phyloP scores from a whole-genome alignment of 2,888 invertebrate genomes.

The Lasioglossum morio region DNA sequence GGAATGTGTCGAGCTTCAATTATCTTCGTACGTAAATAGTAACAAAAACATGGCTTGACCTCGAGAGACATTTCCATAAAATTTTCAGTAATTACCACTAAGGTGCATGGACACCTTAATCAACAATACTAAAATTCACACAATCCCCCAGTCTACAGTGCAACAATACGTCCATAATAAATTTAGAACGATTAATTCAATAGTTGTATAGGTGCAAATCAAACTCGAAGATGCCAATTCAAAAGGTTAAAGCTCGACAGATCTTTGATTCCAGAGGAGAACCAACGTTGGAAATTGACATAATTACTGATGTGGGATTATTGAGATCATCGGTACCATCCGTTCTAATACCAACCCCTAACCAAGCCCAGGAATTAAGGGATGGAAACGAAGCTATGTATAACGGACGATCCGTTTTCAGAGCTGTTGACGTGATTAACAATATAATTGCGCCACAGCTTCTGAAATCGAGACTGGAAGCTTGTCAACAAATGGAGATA shows the following conservation, averaged over 20 bases:
- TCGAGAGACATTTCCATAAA: neutral
- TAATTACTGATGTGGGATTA: slow-evolving; percentile 81
- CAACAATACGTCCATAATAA: neutral
- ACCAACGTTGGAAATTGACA: slow-evolving; percentile 87
- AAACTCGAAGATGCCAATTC: slow-evolving; percentile 85
- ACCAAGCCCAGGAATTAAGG: slow-evolving; percentile 75
- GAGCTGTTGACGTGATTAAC: slow-evolving; percentile 80
- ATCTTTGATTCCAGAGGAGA: slow-evolving; percentile 90
- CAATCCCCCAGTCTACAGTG: neutral
- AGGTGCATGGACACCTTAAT: too few species aligned
- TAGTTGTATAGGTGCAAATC: neutral
- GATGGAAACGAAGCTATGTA: slow-evolving; percentile 77
- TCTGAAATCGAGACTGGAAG: slow-evolving; percentile 77
- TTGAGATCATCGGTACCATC: slow-evolving; percentile 79
- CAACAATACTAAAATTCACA: neutral
- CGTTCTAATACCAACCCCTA: slow-evolving; percentile 68
- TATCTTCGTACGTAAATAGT: slow-evolving; percentile 21
- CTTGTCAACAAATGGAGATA: slow-evolving; percentile 79
- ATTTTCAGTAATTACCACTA: slow-evolving; percentile 31
- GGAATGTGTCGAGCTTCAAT: slow-evolving; percentile 21
- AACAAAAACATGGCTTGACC: slow-evolving; percentile 11
- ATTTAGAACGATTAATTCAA: neutral
- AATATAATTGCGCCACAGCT: slow-evolving; percentile 80
- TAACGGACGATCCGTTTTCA: slow-evolving; percentile 77
- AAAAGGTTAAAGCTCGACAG: slow-evolving; percentile 87